phyloP scores from a whole-genome alignment of 2,113 vertebrate species.

The Poecile atricapillus region DNA sequence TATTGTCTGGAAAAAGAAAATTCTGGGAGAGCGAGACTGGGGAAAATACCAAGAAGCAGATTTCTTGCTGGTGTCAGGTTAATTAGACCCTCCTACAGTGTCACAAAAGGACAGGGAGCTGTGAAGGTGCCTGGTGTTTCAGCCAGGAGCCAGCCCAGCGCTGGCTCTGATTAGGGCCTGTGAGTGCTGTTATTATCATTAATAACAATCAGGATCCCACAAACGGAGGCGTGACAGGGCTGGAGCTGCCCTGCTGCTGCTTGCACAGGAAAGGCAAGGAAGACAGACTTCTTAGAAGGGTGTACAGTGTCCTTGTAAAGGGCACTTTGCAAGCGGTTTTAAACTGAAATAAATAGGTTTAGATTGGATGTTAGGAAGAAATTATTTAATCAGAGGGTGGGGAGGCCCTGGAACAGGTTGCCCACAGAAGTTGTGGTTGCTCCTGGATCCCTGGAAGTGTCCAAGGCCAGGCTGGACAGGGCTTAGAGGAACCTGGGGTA shows the following conservation, averaged over 20 bases:
- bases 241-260: background rate
- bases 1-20: background rate
- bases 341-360: background rate
- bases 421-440: background rate
- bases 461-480: accelerated
- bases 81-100: background rate
- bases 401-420: accelerated
- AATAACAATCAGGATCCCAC: background rate
- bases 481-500: accelerated
- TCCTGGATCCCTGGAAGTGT: background rate
- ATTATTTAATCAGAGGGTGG: accelerated
- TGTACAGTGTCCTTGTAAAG: background rate
- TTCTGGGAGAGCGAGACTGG: background rate
- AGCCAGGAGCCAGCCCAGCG: background rate
- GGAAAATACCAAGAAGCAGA: background rate
- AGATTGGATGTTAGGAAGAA: background rate
- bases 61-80: background rate
- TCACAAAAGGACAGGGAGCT: background rate
- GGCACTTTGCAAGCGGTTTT: background rate
- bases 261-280: background rate
- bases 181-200: constrained; percentile 1
- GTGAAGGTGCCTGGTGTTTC: background rate
- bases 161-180: background rate
- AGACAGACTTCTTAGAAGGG: background rate
- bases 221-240: accelerated